Percentiles rank a stretch among this genome's conserved stretches.
Evolutionary conservation across 53 echinoderm and acorn worm species (phyloP).

Genomic region (Apostichopus leukothele): DNA sequence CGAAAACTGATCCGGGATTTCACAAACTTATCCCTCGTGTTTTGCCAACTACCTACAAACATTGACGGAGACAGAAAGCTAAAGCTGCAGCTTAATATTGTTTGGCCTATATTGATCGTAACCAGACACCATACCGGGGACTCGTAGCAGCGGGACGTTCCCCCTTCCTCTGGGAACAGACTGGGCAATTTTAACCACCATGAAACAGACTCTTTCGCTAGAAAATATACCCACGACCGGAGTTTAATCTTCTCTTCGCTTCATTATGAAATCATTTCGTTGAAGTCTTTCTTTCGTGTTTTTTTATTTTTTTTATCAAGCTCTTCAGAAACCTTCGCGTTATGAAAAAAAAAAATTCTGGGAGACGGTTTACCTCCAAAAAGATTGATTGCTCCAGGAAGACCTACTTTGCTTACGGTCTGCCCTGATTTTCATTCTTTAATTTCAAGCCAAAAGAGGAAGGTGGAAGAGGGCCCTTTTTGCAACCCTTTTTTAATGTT

Average conservation of each 20-base stretch:
- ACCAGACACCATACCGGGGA: constrained; percentile 31
- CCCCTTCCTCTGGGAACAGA: constrained; percentile 14
- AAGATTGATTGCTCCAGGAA: constrained; percentile 43
- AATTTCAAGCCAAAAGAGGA: constrained; percentile 30
- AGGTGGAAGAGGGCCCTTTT: constrained; percentile 32
- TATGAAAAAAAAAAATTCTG: constrained; percentile 30
- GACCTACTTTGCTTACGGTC: constrained; percentile 43
- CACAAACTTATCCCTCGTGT: constrained; percentile 36
- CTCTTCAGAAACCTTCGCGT: constrained; percentile 36
- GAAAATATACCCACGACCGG: constrained; percentile 18
- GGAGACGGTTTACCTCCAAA: constrained; percentile 43
- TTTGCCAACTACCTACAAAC: constrained; percentile 39
- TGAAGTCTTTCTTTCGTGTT: background rate
- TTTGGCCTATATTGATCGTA: constrained; percentile 47
- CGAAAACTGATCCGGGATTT: constrained; percentile 4
- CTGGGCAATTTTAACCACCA: background rate
- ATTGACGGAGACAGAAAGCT: constrained; percentile 32
- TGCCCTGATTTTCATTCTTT: constrained; percentile 39
- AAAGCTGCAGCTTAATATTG: constrained; percentile 21
- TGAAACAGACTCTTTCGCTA: background rate
- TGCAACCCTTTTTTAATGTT: constrained; percentile 27
- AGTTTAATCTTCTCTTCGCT: constrained; percentile 27
- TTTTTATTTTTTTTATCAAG: background rate
- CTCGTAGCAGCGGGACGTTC: constrained; percentile 28
- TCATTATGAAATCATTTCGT: constrained; percentile 47